Percentiles rank a stretch among this genome's conserved stretches.
Evolutionary conservation across 1,140 invertebrate genomes (phyloP).

Genomic region (Nymphalis io): DNA sequence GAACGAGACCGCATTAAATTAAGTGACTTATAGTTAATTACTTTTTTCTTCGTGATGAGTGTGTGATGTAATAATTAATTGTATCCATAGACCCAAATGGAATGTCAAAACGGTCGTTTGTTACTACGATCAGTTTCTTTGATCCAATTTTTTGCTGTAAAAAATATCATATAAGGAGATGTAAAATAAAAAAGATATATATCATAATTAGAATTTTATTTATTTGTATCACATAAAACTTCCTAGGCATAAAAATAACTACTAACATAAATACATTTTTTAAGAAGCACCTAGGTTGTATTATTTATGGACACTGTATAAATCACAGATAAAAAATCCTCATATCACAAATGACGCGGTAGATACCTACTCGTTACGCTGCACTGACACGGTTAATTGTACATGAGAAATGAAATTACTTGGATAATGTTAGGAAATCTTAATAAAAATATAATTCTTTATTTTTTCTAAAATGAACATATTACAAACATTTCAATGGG

Average conservation of each 20-base stretch:
- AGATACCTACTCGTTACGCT: constrained; percentile 28
- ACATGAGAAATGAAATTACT: constrained; percentile 6
- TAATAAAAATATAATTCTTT: background rate
- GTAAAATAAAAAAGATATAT: background rate
- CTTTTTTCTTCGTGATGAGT: no score
- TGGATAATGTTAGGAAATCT: background rate
- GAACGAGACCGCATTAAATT: no score
- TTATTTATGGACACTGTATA: constrained; percentile 45
- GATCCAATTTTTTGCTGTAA: no score
- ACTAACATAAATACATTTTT: constrained; percentile 37
- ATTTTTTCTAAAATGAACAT: no score
- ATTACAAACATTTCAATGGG: no score
- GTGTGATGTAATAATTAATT: no score
- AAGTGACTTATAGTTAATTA: no score
- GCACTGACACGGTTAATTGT: constrained; percentile 1
- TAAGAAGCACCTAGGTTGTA: constrained; percentile 43
- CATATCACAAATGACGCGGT: constrained; percentile 35
- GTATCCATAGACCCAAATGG: no score
- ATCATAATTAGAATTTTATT: constrained; percentile 36
- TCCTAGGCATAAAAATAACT: constrained; percentile 22
- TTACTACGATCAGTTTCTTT: no score
- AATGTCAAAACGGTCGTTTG: no score
- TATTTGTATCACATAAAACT: constrained; percentile 35
- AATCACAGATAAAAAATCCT: constrained; percentile 70
- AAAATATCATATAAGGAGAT: background rate